A percentile compares a stretch with the other conserved stretches of the same genome.
phyloP scores from a whole-genome alignment of 2,888 invertebrate genomes.

The Brachyopa scutellaris region DNA sequence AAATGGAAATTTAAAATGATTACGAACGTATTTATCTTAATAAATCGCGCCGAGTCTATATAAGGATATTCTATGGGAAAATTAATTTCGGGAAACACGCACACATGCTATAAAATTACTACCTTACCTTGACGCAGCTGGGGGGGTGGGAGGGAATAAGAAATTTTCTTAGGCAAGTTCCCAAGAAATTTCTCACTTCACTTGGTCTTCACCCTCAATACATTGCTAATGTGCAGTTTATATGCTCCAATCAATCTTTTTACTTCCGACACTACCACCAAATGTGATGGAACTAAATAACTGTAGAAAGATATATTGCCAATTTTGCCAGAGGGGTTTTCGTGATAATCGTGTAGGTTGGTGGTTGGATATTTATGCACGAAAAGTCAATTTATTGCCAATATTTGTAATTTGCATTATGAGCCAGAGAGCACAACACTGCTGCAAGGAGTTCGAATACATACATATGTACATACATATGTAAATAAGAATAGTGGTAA shows the following conservation, averaged over 20 bases:
- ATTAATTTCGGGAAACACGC: constrained; percentile 2
- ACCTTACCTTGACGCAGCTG: too few species aligned
- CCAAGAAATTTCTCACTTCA: background rate
- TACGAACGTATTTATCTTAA: background rate
- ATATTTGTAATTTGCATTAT: constrained; percentile 31
- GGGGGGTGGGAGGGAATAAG: too few species aligned
- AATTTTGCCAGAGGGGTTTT: constrained; percentile 9
- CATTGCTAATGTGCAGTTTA: constrained; percentile 6
- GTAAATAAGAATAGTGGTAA: too few species aligned
- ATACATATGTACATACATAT: too few species aligned
- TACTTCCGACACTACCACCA: constrained; percentile 18
- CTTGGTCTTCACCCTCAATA: background rate
- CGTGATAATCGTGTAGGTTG: constrained; percentile 17
- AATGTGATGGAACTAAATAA: constrained; percentile 19
- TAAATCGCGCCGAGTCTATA: background rate
- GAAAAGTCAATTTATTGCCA: constrained; percentile 26
- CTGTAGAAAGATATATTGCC: constrained; percentile 33
- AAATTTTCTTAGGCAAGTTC: background rate
- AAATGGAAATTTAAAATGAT: background rate
- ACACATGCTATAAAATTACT: background rate
- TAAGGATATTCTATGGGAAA: background rate
- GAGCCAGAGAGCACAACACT: too few species aligned
- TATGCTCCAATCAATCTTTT: constrained; percentile 34
- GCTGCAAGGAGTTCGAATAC: too few species aligned
- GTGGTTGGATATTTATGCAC: constrained; percentile 31